A percentile compares a stretch with the other conserved stretches of the same genome.
Evolutionary conservation across 2,888 invertebrate genomes (phyloP).

Genomic region (Mellilla xanthometata): DNA sequence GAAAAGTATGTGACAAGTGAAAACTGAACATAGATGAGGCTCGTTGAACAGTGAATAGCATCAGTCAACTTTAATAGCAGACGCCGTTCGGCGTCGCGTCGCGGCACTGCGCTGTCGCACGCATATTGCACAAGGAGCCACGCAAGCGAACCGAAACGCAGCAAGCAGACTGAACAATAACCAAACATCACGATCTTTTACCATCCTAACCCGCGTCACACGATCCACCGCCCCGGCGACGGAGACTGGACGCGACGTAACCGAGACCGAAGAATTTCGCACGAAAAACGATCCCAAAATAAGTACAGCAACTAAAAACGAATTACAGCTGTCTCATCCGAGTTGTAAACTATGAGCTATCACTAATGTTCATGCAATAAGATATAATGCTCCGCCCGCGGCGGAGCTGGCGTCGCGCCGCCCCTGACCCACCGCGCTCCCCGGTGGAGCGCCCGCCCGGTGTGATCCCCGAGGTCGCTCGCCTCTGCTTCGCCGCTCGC

Average conservation of each 20-base stretch:
- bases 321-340: conserved; percentile 43
- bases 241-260: conserved; percentile 5
- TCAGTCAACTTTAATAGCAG: conserved; percentile 40
- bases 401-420: neutral
- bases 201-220: conserved; percentile 5
- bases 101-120: neutral
- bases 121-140: conserved; percentile 22
- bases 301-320: conserved; percentile 28
- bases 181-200: conserved; percentile 13
- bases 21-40: conserved; percentile 39
- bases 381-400: conserved; percentile 43
- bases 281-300: conserved; percentile 12
- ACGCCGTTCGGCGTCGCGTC: neutral
- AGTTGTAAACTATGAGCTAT: conserved; percentile 61
- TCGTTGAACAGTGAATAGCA: conserved; percentile 56
- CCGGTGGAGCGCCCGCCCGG: conserved; percentile 32
- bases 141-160: conserved; percentile 19
- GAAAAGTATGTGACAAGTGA: conserved; percentile 37
- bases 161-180: no score
- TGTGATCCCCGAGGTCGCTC: no score
- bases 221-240: neutral
- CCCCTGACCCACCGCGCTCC: no score
- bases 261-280: conserved; percentile 12
- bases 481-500: no score
- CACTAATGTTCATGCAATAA: conserved; percentile 65